phyloP scores from a whole-genome alignment of 2,888 invertebrate species.

The Lydus trimaculatus region DNA sequence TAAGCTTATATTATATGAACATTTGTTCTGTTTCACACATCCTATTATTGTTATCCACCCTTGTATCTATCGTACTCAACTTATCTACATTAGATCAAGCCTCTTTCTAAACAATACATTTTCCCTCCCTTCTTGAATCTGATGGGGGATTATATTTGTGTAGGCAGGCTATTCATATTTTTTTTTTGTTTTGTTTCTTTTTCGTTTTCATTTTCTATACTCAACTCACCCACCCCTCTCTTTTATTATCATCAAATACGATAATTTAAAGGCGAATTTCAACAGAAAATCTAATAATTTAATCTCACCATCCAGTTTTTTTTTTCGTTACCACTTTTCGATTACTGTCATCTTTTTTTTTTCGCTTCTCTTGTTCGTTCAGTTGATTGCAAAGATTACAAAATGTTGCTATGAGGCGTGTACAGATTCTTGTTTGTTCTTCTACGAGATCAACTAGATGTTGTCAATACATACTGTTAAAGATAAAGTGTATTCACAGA shows the following conservation, averaged over 20 bases:
- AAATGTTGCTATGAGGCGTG: no score
- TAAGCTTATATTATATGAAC: neutral
- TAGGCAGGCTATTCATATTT: neutral
- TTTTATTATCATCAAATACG: neutral
- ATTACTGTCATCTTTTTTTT: no score
- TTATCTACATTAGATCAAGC: constrained; percentile 3
- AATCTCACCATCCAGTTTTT: neutral
- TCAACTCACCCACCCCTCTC: neutral
- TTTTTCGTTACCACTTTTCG: neutral
- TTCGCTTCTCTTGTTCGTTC: no score
- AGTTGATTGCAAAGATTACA: no score
- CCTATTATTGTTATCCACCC: constrained; percentile 7
- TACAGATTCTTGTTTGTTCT: no score
- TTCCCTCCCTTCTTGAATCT: neutral
- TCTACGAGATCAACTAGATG: no score
- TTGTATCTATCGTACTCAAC: neutral
- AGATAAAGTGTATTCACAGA: no score
- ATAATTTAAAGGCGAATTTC: neutral
- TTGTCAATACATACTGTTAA: no score
- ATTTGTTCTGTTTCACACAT: constrained; percentile 6
- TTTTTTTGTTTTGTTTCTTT: no score
- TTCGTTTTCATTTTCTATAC: no score
- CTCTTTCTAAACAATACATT: neutral
- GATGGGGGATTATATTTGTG: neutral
- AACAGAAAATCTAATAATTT: neutral